Conservation (phyloP, 2,113 vertebrate species). For the Conger conger region DNA sequence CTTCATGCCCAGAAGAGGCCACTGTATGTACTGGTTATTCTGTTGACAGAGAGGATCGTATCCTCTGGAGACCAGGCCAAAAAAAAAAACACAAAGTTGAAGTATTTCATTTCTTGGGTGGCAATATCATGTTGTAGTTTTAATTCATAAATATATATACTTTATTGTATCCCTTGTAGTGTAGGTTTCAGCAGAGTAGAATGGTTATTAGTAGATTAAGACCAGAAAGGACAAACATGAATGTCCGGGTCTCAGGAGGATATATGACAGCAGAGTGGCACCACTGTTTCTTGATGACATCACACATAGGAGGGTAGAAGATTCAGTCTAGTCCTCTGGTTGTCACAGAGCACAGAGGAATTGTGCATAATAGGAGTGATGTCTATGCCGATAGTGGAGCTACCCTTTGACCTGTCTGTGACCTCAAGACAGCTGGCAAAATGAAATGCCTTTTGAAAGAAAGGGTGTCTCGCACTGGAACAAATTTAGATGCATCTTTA, state of each 20-base stretch:
- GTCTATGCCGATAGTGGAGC: too few species aligned
- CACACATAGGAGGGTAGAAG: background rate
- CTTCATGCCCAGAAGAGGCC: slow-evolving; percentile 43
- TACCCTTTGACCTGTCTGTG: background rate
- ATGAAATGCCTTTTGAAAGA: background rate
- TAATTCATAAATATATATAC: too few species aligned
- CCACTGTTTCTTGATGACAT: background rate
- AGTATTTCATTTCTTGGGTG: too few species aligned
- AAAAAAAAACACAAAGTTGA: background rate
- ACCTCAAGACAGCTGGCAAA: background rate
- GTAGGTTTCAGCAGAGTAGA: too few species aligned
- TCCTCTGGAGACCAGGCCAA: background rate
- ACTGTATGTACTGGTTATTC: slow-evolving; percentile 25
- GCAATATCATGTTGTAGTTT: too few species aligned
- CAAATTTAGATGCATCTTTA: background rate
- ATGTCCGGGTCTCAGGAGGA: too few species aligned
- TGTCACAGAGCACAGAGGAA: too few species aligned
- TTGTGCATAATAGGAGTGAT: too few species aligned
- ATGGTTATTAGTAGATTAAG: too few species aligned
- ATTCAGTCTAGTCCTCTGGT: background rate
- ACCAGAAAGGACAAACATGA: too few species aligned
- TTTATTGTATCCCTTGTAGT: too few species aligned
- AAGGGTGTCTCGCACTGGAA: background rate
- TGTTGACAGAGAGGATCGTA: background rate
- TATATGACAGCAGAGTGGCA: background rate